Evolutionary conservation across 2,797 vertebrate genomes (phyloP).

Genomic region (Margarornis squamiger): DNA sequence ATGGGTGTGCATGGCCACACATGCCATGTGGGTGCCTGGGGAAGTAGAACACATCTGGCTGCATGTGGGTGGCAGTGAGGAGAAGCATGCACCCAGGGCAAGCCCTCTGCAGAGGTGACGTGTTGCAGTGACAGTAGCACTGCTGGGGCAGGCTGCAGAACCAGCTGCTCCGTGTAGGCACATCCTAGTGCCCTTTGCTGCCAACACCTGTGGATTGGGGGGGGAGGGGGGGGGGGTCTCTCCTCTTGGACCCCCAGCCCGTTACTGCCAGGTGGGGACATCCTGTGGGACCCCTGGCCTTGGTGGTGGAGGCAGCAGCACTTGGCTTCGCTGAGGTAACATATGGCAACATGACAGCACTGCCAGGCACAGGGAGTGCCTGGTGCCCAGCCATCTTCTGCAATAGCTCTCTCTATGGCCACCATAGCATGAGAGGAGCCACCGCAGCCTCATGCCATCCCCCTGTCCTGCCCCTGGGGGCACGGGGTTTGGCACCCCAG

Average conservation of each 20-base stretch:
- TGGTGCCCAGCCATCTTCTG: rapidly evolving
- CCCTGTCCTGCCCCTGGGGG: neutral
- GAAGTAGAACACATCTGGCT: neutral
- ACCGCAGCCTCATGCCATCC: rapidly evolving
- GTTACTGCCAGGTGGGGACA: neutral
- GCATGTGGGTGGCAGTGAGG: neutral
- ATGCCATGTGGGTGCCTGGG: rapidly evolving
- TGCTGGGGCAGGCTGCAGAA: rapidly evolving
- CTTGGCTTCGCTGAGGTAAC: rapidly evolving
- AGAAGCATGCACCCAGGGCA: neutral
- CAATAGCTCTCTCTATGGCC: neutral
- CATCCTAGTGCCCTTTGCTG: neutral
- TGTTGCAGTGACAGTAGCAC: neutral
- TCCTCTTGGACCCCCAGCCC: neutral
- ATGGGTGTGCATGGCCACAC: rapidly evolving
- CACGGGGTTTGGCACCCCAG: neutral
- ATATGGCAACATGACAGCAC: rapidly evolving
- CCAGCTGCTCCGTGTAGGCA: neutral
- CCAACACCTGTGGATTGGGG: rapidly evolving
- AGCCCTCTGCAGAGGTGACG: rapidly evolving
- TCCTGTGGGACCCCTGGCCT: rapidly evolving
- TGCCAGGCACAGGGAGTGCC: neutral
- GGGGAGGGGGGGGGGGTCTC: neutral
- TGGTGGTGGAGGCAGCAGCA: rapidly evolving
- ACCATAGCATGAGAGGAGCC: neutral